Conservation (phyloP, 1,140 invertebrate species). For the Danaus melanippus region DNA sequence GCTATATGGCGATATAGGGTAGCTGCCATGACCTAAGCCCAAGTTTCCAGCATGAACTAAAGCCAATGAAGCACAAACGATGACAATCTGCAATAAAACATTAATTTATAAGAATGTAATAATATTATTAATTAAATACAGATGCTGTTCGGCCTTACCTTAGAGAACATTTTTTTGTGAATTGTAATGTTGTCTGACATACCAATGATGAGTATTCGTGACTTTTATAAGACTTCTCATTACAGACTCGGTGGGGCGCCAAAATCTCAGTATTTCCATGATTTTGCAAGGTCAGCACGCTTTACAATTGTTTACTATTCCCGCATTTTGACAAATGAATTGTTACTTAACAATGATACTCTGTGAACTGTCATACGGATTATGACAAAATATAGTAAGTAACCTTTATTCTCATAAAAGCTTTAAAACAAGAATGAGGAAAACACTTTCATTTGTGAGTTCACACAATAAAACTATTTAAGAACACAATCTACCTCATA, state of each 20-base stretch:
- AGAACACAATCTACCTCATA: conserved; percentile 18
- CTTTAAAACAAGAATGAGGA: conserved; percentile 17
- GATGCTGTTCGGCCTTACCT: conserved; percentile 38
- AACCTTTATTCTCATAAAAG: conserved; percentile 6
- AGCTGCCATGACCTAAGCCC: conserved; percentile 35
- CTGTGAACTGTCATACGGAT: conserved; percentile 46
- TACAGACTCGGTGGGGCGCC: conserved; percentile 48
- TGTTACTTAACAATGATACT: conserved; percentile 54
- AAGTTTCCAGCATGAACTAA: conserved; percentile 50
- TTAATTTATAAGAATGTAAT: neutral
- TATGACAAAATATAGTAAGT: conserved; percentile 29
- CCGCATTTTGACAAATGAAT: conserved; percentile 47
- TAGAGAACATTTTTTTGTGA: conserved; percentile 60
- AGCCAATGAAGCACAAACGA: conserved; percentile 47
- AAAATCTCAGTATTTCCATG: conserved; percentile 39
- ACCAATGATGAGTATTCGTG: conserved; percentile 45
- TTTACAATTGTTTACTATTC: conserved; percentile 53
- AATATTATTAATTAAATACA: neutral
- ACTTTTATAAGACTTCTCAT: conserved; percentile 64
- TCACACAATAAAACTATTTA: conserved; percentile 15
- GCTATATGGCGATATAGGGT: conserved; percentile 13
- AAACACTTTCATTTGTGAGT: conserved; percentile 12
- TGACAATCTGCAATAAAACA: conserved; percentile 44
- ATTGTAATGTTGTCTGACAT: conserved; percentile 56
- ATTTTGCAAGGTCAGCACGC: conserved; percentile 47